A percentile compares a stretch with the other conserved stretches of the same genome.
Conservation (phyloP, 2,113 vertebrate species). For the Terrapene triunguis region DNA sequence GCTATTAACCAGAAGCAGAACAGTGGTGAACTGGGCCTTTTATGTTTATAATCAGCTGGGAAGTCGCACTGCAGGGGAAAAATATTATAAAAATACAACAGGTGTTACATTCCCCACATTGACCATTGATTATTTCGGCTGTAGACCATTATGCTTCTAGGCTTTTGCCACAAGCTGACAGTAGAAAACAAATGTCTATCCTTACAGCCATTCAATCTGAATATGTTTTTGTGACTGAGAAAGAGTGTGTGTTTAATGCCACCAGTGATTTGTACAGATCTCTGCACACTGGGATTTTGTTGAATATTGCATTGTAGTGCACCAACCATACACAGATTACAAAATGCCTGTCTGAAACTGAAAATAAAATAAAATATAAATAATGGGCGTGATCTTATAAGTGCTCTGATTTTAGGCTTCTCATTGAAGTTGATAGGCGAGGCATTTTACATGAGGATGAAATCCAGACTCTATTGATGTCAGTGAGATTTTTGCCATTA, state of each 20-base stretch:
- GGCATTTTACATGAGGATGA: conserved; percentile 22
- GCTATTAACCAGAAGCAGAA: background rate
- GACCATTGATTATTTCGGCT: background rate
- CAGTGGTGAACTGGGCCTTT: background rate
- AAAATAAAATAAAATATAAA: background rate
- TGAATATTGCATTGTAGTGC: background rate
- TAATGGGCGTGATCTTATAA: background rate
- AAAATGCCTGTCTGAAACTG: conserved; percentile 40
- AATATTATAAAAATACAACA: background rate
- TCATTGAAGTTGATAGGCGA: background rate
- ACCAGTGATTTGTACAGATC: background rate
- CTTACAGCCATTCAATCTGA: background rate
- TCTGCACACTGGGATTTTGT: background rate
- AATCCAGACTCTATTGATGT: conserved; percentile 59
- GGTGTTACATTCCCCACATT: background rate
- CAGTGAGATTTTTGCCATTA: conserved; percentile 52
- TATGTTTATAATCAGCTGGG: background rate
- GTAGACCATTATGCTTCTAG: background rate
- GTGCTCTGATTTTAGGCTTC: conserved; percentile 44
- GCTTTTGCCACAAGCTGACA: background rate
- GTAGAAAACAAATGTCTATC: background rate
- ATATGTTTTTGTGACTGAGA: background rate
- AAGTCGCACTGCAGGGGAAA: background rate
- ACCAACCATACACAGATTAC: conserved; percentile 7
- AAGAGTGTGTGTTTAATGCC: background rate